Evolutionary conservation across 2,888 invertebrate species (phyloP), one percentile per base, ranked within the genome.

Genomic region (Byasa hedistus): DNA sequence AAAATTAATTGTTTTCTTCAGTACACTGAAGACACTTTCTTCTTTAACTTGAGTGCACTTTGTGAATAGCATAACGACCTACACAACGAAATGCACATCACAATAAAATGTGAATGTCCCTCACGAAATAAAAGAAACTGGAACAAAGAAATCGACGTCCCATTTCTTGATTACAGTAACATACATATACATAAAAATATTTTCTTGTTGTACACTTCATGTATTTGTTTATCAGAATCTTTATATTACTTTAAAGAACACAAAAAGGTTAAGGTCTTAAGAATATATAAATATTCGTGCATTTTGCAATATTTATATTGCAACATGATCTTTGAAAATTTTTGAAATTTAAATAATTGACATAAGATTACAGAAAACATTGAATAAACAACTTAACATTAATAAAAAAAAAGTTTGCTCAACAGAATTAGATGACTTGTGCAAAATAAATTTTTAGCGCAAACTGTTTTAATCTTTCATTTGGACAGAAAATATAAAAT

Each of bases 401-500:
- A 32, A 10, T 32, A 32, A 32, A 7, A 32, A 32, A 7, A 32
- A 32, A 32, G 1, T n/a, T n/a, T 27, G 3, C 27, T 4, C 27
- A 4, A 27, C 27, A 4, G 27, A 4, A 27, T 27, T 27, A 27
- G 5, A 4, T 27, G 27, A 27, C 5, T 5, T n/a, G n/a, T 48
- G 48, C n/a, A 19, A 48, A n/a, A n/a, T 1, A 3, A 48, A 12
- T 48, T n/a, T 44, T n/a, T n/a, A 12, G n/a, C 48, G 12, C 19
- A 48, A 4, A 19, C n/a, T 48, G 19, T 19, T 5, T 8, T 19
- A n/a, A 48, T 48, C 48, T 48, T 2, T 4, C 48, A n/a, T 8
- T n/a, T n/a, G 73, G 69, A 72, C 72, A 69, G 71, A 80, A 79
- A 80, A 75, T 76, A 84, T 81, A 80, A 84, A 84, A 81, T 72